Conservation (phyloP, 2,888 invertebrate genomes). For the Lepidonotus clava region DNA sequence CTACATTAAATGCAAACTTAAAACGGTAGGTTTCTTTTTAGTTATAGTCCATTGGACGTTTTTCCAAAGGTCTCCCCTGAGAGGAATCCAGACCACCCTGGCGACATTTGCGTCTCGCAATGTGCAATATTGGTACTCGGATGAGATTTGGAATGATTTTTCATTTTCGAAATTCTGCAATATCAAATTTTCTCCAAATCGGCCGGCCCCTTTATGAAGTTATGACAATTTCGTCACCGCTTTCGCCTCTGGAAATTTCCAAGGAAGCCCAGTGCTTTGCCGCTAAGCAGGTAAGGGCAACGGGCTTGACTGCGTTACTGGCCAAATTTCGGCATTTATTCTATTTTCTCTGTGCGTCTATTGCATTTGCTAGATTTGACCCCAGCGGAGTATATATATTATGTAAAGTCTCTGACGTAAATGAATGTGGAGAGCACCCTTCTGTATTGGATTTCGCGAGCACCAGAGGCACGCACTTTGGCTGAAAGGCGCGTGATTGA, state of each 20-base stretch:
- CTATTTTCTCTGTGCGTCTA: conserved; percentile 51
- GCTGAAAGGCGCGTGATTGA: conserved; percentile 33
- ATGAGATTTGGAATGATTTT: conserved; percentile 54
- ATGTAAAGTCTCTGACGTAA: conserved; percentile 50
- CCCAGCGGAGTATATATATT: conserved; percentile 52
- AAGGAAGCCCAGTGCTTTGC: conserved; percentile 46
- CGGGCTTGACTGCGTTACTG: conserved; percentile 15
- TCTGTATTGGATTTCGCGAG: conserved; percentile 26
- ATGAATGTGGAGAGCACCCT: conserved; percentile 47
- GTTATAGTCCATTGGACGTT: not conserved
- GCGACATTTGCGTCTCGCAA: conserved; percentile 49
- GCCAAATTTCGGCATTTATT: conserved; percentile 52
- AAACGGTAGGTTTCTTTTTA: no score
- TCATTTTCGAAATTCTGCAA: conserved; percentile 52
- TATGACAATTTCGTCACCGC: conserved; percentile 53
- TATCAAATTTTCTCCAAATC: conserved; percentile 49
- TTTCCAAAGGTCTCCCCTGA: not conserved
- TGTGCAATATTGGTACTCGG: conserved; percentile 52
- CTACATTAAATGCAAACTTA: no score
- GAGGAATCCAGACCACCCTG: conserved; percentile 19
- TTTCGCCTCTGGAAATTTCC: conserved; percentile 52
- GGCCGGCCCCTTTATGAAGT: conserved; percentile 46
- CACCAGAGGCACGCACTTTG: conserved; percentile 33
- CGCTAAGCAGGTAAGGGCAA: conserved; percentile 45
- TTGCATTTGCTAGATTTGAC: conserved; percentile 52